Percentiles rank a stretch among this genome's conserved stretches.
phyloP scores from a whole-genome alignment of 2,113 vertebrate species.

The Oostethus manadensis region DNA sequence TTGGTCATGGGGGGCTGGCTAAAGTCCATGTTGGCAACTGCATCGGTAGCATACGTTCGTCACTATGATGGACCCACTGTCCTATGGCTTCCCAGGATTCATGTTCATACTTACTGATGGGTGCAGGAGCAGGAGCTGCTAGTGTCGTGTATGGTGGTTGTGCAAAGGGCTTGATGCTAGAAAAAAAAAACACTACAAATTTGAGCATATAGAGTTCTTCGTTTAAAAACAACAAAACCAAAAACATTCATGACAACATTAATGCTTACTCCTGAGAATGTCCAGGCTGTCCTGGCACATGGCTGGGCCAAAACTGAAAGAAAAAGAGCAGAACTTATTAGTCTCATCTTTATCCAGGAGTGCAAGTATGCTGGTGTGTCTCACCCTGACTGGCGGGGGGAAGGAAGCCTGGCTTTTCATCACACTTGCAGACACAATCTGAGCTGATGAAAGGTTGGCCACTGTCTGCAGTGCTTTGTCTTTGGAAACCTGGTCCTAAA shows the following conservation, averaged over 20 bases:
- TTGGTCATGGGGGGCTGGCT: too few species aligned
- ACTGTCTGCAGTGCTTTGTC: constrained; percentile 96
- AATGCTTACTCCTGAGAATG: constrained; percentile 95
- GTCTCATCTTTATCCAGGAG: constrained; percentile 10
- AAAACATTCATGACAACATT: constrained; percentile 1
- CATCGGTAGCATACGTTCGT: too few species aligned
- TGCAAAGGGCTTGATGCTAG: constrained; percentile 95
- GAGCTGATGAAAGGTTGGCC: constrained; percentile 92
- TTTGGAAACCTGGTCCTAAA: constrained; percentile 92
- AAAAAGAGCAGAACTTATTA: constrained; percentile 6
- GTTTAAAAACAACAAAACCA: too few species aligned
- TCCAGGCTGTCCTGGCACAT: constrained; percentile 92
- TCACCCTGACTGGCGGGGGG: constrained; percentile 86
- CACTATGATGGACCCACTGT: too few species aligned
- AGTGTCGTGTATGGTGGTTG: constrained; percentile 85
- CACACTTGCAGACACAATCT: constrained; percentile 91
- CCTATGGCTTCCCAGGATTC: neutral
- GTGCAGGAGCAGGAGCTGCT: constrained; percentile 81
- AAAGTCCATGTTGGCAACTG: too few species aligned
- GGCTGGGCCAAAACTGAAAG: constrained; percentile 85
- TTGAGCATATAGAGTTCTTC: neutral
- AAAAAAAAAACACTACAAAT: constrained; percentile 12
- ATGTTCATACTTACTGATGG: constrained; percentile 79
- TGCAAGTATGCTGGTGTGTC: constrained; percentile 34
- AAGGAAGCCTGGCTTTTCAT: constrained; percentile 89